A percentile compares a stretch with the other conserved stretches of the same genome.
Conservation (phyloP, 2,797 vertebrate species). For the Podargus strigoides region DNA sequence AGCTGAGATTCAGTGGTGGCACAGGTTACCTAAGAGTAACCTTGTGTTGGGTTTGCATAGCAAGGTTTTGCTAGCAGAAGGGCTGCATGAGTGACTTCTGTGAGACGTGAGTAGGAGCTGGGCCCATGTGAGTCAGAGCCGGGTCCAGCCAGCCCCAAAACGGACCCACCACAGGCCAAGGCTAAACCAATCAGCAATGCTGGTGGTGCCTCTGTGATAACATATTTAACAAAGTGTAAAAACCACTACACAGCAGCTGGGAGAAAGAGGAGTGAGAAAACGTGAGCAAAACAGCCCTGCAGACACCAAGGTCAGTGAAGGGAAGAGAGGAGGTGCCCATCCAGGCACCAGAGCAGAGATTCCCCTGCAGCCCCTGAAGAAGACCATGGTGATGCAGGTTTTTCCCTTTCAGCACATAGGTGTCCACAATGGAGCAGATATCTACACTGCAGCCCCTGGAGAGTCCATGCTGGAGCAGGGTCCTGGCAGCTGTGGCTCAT, state of each 20-base stretch:
- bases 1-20: slow-evolving; percentile 22
- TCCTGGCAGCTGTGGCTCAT: background rate
- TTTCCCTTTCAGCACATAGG: background rate
- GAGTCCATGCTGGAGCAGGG: rapidly evolving
- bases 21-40: background rate
- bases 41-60: background rate
- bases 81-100: background rate
- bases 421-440: background rate
- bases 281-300: background rate
- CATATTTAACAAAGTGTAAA: background rate
- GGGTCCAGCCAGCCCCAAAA: background rate
- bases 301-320: background rate
- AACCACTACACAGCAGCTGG: background rate
- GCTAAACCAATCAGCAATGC: background rate
- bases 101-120: background rate
- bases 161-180: background rate
- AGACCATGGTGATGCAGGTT: background rate
- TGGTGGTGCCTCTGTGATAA: background rate
- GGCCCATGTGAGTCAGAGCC: background rate
- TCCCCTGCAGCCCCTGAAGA: background rate
- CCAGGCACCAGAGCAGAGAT: background rate
- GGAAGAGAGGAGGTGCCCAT: background rate
- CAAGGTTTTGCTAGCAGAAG: background rate
- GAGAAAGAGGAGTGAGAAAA: background rate
- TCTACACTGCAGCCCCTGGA: too few species aligned